Base-by-base conservation (phyloP, 2,797 vertebrate species). In the Odontamblyopus lacepedii region DNA sequence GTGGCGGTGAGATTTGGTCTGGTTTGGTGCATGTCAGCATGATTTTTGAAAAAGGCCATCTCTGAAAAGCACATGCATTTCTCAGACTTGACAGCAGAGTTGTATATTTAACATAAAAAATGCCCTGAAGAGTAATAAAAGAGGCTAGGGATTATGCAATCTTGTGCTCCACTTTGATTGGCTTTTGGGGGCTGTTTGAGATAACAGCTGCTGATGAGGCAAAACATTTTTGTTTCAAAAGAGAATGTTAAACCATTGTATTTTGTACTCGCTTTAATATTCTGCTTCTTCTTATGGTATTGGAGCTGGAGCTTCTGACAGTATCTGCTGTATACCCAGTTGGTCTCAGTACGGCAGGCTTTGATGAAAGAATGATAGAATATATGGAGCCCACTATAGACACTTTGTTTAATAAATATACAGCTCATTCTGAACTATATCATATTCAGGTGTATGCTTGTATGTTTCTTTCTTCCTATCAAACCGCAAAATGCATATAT, bases 41-140 rank as follows among this genome's bases (percentile, higher is more conserved):
- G 44, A 70, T 76, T 76, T 64, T n/a, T 71, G 11, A 64, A 18
- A 76, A 82, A 61, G 51, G 51, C 64, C 56, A 64, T 67, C 50
- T 38, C 27, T 63, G 41, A 75, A 81, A 79, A 74, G 68, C 16
- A 35, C 67, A 23, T 23, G 23, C 23, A 74, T 69, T 78, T 55
- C 62, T 87, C 68, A 68, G 75, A 80, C 56, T 59, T 62, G 35
- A 73, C 65, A 69, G 30, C 72, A 78, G 50, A 76, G 57, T 78
- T 75, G 66, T 81, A 65, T 83, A 74, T 81, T 78, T 83, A 69
- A 79, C 60, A 80, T 82, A 16, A 80, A 82, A 86, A 79, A 64
- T 8, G 61, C 50, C 51, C 30, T 63, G 69, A 32, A 67, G 71
- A 75, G 64, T 75, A 55, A 74, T 71, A 35, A 73, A 79, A 79